Evolutionary conservation across 2,888 invertebrate species (phyloP).

Genomic region (Cataglyphis livida): DNA sequence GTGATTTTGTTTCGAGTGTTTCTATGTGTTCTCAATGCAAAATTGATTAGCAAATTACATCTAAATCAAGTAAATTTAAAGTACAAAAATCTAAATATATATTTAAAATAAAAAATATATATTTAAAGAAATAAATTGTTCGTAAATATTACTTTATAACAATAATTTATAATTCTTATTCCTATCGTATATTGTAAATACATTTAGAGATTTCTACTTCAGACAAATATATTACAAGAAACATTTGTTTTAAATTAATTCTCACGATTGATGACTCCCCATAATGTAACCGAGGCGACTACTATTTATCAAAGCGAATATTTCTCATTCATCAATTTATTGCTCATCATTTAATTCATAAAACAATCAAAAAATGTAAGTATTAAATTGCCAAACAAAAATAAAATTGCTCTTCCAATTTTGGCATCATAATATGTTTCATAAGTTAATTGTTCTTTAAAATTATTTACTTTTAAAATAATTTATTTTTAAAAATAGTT

Average conservation of each 20-base stretch:
- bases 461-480: too few relatives aligned
- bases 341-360: too few relatives aligned
- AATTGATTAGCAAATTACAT: neutral
- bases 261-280: neutral
- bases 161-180: neutral
- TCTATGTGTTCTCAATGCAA: neutral
- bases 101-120: neutral
- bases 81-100: neutral
- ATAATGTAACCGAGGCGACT: neutral
- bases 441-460: too few relatives aligned
- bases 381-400: too few relatives aligned
- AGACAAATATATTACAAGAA: neutral
- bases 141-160: neutral
- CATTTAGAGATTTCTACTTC: neutral
- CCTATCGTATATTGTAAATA: neutral
- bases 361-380: too few relatives aligned
- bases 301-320: constrained; percentile 5
- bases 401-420: too few relatives aligned
- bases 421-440: too few relatives aligned
- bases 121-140: neutral
- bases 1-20: too few relatives aligned
- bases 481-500: too few relatives aligned
- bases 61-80: neutral
- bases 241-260: neutral
- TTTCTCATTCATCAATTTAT: neutral